Conservation (phyloP, 1,140 invertebrate genomes). For the Calephelis nemesis region DNA sequence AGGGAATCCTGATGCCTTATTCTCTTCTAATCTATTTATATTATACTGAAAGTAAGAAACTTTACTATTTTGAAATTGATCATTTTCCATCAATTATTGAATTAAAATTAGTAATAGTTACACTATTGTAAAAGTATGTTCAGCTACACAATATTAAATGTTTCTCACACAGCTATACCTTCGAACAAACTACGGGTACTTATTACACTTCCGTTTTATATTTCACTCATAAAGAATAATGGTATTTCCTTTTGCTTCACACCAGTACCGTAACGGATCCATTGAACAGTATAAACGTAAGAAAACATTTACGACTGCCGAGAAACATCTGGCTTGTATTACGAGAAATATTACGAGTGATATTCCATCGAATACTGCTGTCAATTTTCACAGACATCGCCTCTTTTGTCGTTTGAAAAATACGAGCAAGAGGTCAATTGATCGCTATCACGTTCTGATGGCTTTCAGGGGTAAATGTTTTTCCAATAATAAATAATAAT, state of each 20-base stretch:
- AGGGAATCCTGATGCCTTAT: no score
- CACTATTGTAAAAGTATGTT: no score
- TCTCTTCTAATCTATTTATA: no score
- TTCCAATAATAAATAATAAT: no score
- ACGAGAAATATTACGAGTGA: not conserved
- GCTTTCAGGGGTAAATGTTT: no score
- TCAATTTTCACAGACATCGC: conserved; percentile 7
- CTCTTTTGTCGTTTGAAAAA: not conserved
- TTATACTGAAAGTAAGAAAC: no score
- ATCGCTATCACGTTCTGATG: no score
- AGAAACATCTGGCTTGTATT: conserved; percentile 9
- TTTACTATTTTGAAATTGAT: no score
- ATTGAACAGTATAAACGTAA: not conserved
- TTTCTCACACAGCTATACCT: no score
- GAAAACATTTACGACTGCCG: conserved; percentile 11
- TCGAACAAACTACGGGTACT: not conserved
- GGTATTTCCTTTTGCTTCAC: conserved; percentile 1
- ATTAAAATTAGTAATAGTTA: no score
- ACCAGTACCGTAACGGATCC: conserved; percentile 1
- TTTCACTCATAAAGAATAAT: not conserved
- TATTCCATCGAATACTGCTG: conserved; percentile 9
- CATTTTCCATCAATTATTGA: no score
- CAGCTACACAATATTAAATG: no score
- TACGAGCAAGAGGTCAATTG: not conserved
- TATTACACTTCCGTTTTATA: not conserved